Base-by-base conservation (phyloP, 2,888 invertebrate genomes). In the Nineta flava region DNA sequence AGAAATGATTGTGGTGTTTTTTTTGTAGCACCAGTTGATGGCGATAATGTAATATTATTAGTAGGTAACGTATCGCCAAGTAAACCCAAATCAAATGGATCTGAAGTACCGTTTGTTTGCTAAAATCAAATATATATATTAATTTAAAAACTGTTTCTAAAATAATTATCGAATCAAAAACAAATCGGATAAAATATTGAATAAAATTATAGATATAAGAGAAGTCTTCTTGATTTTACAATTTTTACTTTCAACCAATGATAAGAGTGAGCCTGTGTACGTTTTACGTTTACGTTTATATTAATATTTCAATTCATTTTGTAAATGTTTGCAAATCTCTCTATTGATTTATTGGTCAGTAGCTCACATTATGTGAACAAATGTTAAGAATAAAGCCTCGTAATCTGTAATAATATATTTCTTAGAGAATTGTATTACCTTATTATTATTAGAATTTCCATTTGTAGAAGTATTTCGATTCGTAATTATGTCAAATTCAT, bases 1-100 rank as follows among this genome's bases (percentile, higher is more conserved):
- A 99, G 79, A 73, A 99, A 99, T 60, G 87, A 83, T 58, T 92
- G 90, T 2, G 96, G 95, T 48, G 93, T 94, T 71, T 94, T 95
- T 69, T 88, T 90, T 42, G 76, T 66, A 19, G 75, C 75, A 53
- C 74, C 74, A 49, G 73, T 70, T 48, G 68, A 67, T 59, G 68
- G 60, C 9, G 45, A 35, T 51, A 61, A 62, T 5, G 59, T 56
- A 4, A 60, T 60, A 13, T 54, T 64, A 48, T 63, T 62, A 31
- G 64, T 57, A n/a, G 71, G 66, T 54, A 77, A 62, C 49, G 63
- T 65, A 51, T 75, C 73, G 57, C 76, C 77, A 10, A 84, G 67
- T 2, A 72, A 65, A 50, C 73, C 72, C 56, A 85, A 70, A 63
- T 85, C 84, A 65, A 86, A 85, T 49, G 83, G 83, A 66, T 84